phyloP scores from a whole-genome alignment of 2,888 invertebrate genomes.

The Habroteleia sp. region DNA sequence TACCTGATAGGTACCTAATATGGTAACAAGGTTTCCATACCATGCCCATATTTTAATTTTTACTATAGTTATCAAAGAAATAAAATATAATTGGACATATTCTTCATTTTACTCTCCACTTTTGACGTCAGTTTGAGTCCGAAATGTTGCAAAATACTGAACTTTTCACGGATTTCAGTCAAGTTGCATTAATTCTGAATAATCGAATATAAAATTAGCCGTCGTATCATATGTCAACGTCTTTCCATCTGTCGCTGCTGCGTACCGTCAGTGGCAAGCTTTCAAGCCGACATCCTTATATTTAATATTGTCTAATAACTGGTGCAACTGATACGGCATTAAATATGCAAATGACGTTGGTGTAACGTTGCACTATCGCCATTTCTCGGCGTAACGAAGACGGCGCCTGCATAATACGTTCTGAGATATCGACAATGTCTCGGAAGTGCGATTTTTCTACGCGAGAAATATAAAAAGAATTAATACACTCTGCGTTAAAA shows the following conservation, averaged over 20 bases:
- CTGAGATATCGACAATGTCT: conserved; percentile 77
- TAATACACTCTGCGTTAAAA: too few relatives aligned
- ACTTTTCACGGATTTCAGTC: conserved; percentile 23
- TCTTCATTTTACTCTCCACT: too few relatives aligned
- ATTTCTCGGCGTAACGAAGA: conserved; percentile 68
- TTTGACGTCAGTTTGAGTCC: too few relatives aligned
- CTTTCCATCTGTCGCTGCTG: conserved; percentile 39
- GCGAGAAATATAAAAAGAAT: too few relatives aligned
- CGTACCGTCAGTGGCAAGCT: conserved; percentile 49
- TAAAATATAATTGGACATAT: too few relatives aligned
- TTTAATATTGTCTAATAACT: conserved; percentile 69
- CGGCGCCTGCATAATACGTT: conserved; percentile 74
- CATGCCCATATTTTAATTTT: too few relatives aligned
- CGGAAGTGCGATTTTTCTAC: too few relatives aligned
- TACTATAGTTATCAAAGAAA: too few relatives aligned
- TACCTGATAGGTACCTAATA: too few relatives aligned
- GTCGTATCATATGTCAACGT: conserved; percentile 43
- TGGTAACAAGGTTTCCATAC: too few relatives aligned
- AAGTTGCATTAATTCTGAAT: conserved; percentile 14
- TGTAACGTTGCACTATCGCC: conserved; percentile 70
- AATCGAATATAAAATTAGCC: conserved; percentile 42
- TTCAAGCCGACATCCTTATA: conserved; percentile 62
- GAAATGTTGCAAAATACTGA: too few relatives aligned
- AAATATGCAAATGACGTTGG: conserved; percentile 75
- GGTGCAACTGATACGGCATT: conserved; percentile 72